Evolutionary conservation across 2,888 invertebrate species (phyloP).

Genomic region (Gymnoscelis rufifasciata): DNA sequence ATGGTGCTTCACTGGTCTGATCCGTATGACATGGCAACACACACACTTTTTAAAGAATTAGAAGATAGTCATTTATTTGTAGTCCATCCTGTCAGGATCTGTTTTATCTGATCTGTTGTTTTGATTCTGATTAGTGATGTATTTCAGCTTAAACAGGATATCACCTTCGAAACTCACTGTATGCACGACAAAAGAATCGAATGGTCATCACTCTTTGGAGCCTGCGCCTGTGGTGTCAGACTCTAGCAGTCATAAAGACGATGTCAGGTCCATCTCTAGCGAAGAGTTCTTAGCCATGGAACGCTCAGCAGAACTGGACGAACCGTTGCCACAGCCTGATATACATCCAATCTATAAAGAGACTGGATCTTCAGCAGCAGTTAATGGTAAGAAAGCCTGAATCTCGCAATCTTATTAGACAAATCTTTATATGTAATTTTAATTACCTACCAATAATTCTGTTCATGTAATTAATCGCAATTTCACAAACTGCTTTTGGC

Average conservation of each 20-base stretch:
- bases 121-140: no score
- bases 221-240: conserved; percentile 59
- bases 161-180: conserved; percentile 71
- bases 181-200: conserved; percentile 59
- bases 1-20: no score
- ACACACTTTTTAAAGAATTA: no score
- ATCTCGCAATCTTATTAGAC: no score
- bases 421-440: no score
- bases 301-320: conserved; percentile 62
- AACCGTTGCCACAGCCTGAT: conserved; percentile 44
- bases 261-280: conserved; percentile 60
- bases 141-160: conserved; percentile 64
- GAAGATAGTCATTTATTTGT: no score
- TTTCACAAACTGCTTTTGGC: no score
- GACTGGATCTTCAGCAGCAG: conserved; percentile 37
- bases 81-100: no score
- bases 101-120: no score
- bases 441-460: no score
- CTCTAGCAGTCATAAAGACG: conserved; percentile 61
- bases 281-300: conserved; percentile 74
- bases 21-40: no score
- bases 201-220: conserved; percentile 50
- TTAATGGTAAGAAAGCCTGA: conserved; percentile 39
- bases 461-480: no score
- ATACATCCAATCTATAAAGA: conserved; percentile 45